Evolutionary conservation across 1,140 invertebrate species (phyloP).

Genomic region (Pachypsylla venusta): DNA sequence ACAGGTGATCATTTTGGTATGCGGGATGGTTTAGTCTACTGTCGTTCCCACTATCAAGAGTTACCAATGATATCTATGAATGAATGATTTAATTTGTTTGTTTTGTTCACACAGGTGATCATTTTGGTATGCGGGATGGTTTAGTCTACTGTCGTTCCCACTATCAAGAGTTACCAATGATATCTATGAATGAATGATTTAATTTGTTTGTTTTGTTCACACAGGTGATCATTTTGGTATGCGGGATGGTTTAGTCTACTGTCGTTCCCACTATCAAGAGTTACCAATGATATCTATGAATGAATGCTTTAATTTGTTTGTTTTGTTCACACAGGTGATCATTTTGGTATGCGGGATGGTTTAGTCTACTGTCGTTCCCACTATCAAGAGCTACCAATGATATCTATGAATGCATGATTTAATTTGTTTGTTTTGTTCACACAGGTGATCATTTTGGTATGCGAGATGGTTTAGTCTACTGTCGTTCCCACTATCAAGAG

Average conservation of each 20-base stretch:
- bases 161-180: slow-evolving; percentile 42
- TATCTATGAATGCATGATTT: too few relatives aligned
- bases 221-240: slow-evolving; percentile 94
- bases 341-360: slow-evolving; percentile 79
- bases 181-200: too few relatives aligned
- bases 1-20: slow-evolving; percentile 94
- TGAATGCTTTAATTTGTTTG: too few relatives aligned
- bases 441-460: slow-evolving; percentile 80
- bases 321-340: too few relatives aligned
- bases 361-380: slow-evolving; percentile 68
- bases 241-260: slow-evolving; percentile 64
- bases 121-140: slow-evolving; percentile 78
- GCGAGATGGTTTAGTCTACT: slow-evolving; percentile 64
- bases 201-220: too few relatives aligned
- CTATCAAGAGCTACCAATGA: slow-evolving; percentile 38
- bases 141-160: slow-evolving; percentile 68
- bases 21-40: slow-evolving; percentile 64
- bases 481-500: slow-evolving; percentile 58
- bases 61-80: too few relatives aligned
- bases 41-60: slow-evolving; percentile 57
- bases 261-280: slow-evolving; percentile 57
- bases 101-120: slow-evolving; percentile 90
- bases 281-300: too few relatives aligned
- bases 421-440: too few relatives aligned
- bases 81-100: too few relatives aligned